Base-by-base conservation (phyloP, 2,113 vertebrate species). In the Desmodus rotundus region DNA sequence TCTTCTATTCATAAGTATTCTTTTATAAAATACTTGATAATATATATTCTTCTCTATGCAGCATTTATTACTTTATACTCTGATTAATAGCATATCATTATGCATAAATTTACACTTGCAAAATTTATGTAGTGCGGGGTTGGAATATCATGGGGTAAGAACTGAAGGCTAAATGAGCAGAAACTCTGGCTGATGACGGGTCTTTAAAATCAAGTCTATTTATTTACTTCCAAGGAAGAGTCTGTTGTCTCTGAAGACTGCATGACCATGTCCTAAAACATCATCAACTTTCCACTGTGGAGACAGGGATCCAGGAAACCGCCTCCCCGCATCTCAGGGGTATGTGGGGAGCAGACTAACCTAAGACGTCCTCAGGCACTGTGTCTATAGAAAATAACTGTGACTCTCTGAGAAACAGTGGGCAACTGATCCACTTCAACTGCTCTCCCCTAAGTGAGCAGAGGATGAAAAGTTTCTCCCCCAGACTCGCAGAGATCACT, bases 31-130 rank as follows among this genome's bases (percentile, higher is more conserved):
- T 93, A 61, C 93, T 96, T 77, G 14, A 70, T 81, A 94, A 93
- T 86, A 87, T 94, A 97, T 95, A 96, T 97, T 97, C 97, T 95
- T 97, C 96, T 98, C 98, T 97, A 97, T 88, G 89, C 89, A 94
- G 98, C 98, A 95, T 97, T 98, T 98, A 98, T 97, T 98, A 98
- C 93, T 98, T 98, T 97, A 97, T 98, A 98, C 97, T 97, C 97
- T 98, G 98, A 98, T 98, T 98, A 98, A 97, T 90, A 98, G 94
- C 95, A 94, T 92, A 96, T 89, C 1, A 0, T 76, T 95, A 97
- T 74, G 94, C 89, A 97, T 93, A 98, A 96, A 98, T 98, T 98
- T 98, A 98, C 90, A 98, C 85, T 97, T 97, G 97, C 91, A 97
- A 97, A 98, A 97, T 96, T 97, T 98, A 98, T 98, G 97, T 95